Evolutionary conservation across 2,888 invertebrate species (phyloP).

Genomic region (Acrobasis consociella): DNA sequence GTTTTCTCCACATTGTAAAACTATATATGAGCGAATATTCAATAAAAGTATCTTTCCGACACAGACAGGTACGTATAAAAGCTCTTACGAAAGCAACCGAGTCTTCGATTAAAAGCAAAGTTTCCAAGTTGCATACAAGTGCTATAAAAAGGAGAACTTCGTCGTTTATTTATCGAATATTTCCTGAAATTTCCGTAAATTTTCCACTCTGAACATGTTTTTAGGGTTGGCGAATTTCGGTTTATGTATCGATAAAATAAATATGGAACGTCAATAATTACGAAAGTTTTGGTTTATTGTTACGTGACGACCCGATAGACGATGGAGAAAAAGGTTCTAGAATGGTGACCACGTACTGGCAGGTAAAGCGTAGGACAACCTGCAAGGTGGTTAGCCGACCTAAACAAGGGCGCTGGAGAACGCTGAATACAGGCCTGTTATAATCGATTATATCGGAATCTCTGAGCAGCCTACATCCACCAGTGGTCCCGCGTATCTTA

Average conservation of each 20-base stretch:
- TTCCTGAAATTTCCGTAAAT: slow-evolving; percentile 31
- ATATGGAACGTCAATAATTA: too few relatives aligned
- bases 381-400: too few relatives aligned
- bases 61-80: neutral
- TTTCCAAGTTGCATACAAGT: slow-evolving; percentile 13
- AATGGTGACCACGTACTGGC: too few relatives aligned
- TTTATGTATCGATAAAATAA: slow-evolving; percentile 1
- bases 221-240: neutral
- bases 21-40: neutral
- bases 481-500: too few relatives aligned
- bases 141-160: slow-evolving; percentile 17
- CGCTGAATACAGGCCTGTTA: too few relatives aligned
- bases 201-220: neutral
- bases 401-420: too few relatives aligned
- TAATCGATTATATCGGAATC: too few relatives aligned
- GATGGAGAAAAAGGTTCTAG: too few relatives aligned
- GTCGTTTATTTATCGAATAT: slow-evolving; percentile 30
- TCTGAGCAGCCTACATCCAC: too few relatives aligned
- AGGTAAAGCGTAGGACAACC: too few relatives aligned
- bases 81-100: neutral
- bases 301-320: too few relatives aligned
- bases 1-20: neutral
- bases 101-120: slow-evolving; percentile 13
- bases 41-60: neutral
- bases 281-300: too few relatives aligned